Percentiles rank a stretch among this genome's conserved stretches.
These are phyloP conservation scores for Cosmia pyralina DNA, from an alignment of 2,888 invertebrate genomes.

Conservation along the genomic window DNA sequence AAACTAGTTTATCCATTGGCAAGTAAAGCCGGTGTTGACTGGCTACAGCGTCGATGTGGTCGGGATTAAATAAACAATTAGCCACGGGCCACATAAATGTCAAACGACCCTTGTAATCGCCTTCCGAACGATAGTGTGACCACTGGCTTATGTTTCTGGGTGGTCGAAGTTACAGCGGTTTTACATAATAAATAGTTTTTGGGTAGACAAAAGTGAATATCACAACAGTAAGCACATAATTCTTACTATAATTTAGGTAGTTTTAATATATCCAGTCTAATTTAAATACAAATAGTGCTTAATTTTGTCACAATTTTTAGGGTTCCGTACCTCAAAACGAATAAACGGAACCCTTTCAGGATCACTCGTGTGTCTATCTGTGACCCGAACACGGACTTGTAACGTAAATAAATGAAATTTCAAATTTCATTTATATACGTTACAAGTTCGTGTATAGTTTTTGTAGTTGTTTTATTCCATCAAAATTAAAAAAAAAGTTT, in stretches of 20 bases:
- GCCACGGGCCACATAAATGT: conserved; percentile 73
- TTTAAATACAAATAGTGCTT: too few species aligned
- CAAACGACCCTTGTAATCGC: conserved; percentile 78
- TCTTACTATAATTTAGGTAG: neutral
- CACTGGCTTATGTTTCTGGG: conserved; percentile 63
- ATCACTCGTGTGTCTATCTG: too few species aligned
- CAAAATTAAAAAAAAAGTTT: too few species aligned
- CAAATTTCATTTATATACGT: too few species aligned
- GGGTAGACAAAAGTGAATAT: neutral
- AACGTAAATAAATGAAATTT: too few species aligned
- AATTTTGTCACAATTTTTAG: too few species aligned
- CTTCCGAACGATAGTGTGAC: conserved; percentile 69
- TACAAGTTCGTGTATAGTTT: too few species aligned
- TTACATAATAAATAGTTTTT: conserved; percentile 4
- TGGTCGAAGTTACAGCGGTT: conserved; percentile 53
- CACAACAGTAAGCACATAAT: neutral
- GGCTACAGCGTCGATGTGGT: conserved; percentile 47
- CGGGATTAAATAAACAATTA: conserved; percentile 75
- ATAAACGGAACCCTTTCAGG: too few species aligned
- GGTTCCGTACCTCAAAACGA: too few species aligned
- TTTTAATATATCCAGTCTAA: neutral
- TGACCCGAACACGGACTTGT: too few species aligned
- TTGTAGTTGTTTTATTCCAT: too few species aligned
- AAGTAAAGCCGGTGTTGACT: conserved; percentile 61
- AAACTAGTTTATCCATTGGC: conserved; percentile 41